Conservation (phyloP, 2,888 invertebrate species). For the Sussaba pulchella region DNA sequence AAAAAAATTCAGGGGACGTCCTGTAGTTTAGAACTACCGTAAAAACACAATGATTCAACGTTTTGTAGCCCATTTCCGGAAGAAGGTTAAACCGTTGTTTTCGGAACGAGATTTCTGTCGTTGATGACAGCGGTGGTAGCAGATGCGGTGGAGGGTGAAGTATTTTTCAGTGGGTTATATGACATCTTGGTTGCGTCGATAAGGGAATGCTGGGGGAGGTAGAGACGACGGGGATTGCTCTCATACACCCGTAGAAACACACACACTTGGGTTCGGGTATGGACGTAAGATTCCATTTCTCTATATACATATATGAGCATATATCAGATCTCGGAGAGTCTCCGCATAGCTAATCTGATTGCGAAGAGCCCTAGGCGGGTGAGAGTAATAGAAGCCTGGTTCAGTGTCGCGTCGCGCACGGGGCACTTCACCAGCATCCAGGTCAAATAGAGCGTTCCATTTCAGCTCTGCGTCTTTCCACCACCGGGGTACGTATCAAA, state of each 20-base stretch:
- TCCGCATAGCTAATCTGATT: constrained; percentile 55
- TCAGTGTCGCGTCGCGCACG: constrained; percentile 34
- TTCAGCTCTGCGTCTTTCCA: constrained; percentile 20
- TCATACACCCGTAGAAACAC: neutral
- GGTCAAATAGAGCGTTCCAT: constrained; percentile 52
- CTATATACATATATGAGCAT: constrained; percentile 10
- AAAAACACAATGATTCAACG: neutral
- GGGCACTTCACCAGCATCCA: constrained; percentile 45
- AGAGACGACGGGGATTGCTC: neutral
- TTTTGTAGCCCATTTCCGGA: neutral
- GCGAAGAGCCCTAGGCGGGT: constrained; percentile 48
- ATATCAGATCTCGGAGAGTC: constrained; percentile 44
- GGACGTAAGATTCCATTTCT: neutral
- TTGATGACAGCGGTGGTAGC: neutral
- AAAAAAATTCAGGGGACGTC: neutral
- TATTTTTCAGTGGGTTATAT: constrained; percentile 9
- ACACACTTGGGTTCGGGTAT: neutral
- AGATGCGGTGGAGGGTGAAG: neutral
- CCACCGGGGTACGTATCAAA: constrained; percentile 29
- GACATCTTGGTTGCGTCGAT: constrained; percentile 2
- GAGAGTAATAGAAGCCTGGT: constrained; percentile 49
- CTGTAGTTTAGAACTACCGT: neutral
- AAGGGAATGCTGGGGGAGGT: neutral
- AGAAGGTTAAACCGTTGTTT: neutral
- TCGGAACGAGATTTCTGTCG: too few species aligned